A percentile compares a stretch with the other conserved stretches of the same genome.
phyloP scores from a whole-genome alignment of 2,113 vertebrate species.

The Eupsittula cactorum region DNA sequence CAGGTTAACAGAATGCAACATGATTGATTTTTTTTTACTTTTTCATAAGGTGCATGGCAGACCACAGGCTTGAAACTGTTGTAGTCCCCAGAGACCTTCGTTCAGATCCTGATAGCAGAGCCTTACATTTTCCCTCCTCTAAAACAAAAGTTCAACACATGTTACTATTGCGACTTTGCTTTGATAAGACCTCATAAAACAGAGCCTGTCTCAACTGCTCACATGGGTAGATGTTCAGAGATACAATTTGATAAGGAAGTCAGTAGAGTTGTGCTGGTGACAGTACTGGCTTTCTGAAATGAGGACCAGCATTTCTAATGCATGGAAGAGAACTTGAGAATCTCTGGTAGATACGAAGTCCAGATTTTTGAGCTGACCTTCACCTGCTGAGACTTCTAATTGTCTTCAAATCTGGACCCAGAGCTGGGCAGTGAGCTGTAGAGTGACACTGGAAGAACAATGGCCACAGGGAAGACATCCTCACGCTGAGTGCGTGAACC shows the following conservation, averaged over 20 bases:
- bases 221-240: background rate
- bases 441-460: background rate
- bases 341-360: background rate
- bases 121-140: background rate
- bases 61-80: background rate
- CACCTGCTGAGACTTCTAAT: background rate
- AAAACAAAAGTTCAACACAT: background rate
- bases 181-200: background rate
- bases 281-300: background rate
- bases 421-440: background rate
- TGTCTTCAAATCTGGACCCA: background rate
- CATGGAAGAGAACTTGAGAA: background rate
- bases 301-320: background rate
- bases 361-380: background rate
- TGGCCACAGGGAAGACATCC: fast-evolving
- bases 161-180: background rate
- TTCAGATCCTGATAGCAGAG: background rate
- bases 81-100: background rate
- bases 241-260: background rate
- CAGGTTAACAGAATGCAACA: background rate
- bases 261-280: background rate
- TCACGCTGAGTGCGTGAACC: background rate
- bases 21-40: background rate
- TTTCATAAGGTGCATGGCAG: background rate
- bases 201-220: background rate